Percentiles rank a stretch among this genome's conserved stretches.
phyloP scores from a whole-genome alignment of 2,888 invertebrate genomes.

The Hirtodrosophila trivittata region DNA sequence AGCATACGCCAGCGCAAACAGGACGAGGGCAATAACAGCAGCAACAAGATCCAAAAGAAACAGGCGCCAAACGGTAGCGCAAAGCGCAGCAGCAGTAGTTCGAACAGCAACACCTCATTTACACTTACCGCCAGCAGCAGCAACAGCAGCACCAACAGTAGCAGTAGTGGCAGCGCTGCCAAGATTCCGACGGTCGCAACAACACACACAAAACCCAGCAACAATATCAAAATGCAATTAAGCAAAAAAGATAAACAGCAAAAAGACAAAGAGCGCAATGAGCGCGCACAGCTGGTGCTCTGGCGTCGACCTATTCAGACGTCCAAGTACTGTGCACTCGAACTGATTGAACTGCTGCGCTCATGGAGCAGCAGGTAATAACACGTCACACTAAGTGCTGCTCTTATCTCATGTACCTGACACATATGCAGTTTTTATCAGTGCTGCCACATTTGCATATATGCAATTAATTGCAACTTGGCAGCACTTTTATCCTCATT shows the following conservation, averaged over 20 bases:
- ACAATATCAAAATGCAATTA: slow-evolving; percentile 49
- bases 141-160: slow-evolving; percentile 4
- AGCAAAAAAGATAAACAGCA: slow-evolving; percentile 77
- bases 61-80: slow-evolving; percentile 50
- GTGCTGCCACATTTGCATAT: too few species aligned
- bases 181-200: slow-evolving; percentile 30
- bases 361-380: slow-evolving; percentile 86
- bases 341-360: slow-evolving; percentile 87
- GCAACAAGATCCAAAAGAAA: slow-evolving; percentile 60
- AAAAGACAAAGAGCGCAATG: slow-evolving; percentile 85
- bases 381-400: too few species aligned
- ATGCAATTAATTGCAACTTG: too few species aligned
- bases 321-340: slow-evolving; percentile 90
- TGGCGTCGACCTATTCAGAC: slow-evolving; percentile 93
- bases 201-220: slow-evolving; percentile 18
- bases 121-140: slow-evolving; percentile 22
- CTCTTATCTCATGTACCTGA: too few species aligned
- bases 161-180: slow-evolving; percentile 29
- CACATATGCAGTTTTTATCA: neutral
- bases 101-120: slow-evolving; percentile 36
- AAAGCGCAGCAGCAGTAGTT: slow-evolving; percentile 34
- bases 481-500: too few species aligned
- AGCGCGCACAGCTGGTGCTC: slow-evolving; percentile 88
- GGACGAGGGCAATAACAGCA: slow-evolving; percentile 51
- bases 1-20: slow-evolving; percentile 55